Base-by-base conservation (phyloP, 2,113 vertebrate genomes). In the Hipposideros armiger region DNA sequence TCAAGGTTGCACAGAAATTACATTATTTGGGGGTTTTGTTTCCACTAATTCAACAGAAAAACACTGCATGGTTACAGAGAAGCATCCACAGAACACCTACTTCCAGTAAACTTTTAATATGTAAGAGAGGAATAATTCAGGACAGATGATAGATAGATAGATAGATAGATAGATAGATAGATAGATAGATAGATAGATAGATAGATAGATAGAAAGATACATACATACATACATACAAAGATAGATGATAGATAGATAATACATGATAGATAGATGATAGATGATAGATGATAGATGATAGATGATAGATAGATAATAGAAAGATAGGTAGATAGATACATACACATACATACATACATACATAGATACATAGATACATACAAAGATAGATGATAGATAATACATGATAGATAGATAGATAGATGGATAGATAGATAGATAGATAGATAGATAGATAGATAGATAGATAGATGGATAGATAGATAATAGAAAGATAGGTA, bases 21-120 rank as follows among this genome's bases (percentile, higher is more conserved):
- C 36, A n/a, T 94, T 76, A 47, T 81, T 69, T 42, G 40, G 6
- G 42, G 47, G 2, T n/a, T 83, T 70, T 87, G 17, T 22, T 80
- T 89, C 76, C 52, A 56, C 20, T 60, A 60, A 82, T 60, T 86
- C 54, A 77, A 91, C 11, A 87, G 10, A 47, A 88, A 58, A 81
- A 42, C 90, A 85, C 17, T 50, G 3, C 47, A 26, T 42, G 30
- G 28, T 90, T 81, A 87, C 45, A 40, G 42, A 80, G 13, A 95
- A 92, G 15, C 69, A 78, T 87, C 32, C 17, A 28, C 11, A 91
- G 8, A 73, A 77, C 1, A 42, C 6, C 7, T 73, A 42, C 20
- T 83, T 83, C 67, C 30, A 40, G 10, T 24, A 40, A 92, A 90
- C 70, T 91, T 91, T 74, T 81, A 78, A 80, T 58, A 84, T 15